phyloP scores from a whole-genome alignment of 1,140 invertebrate genomes.

The Muscidifurax raptorellus region DNA sequence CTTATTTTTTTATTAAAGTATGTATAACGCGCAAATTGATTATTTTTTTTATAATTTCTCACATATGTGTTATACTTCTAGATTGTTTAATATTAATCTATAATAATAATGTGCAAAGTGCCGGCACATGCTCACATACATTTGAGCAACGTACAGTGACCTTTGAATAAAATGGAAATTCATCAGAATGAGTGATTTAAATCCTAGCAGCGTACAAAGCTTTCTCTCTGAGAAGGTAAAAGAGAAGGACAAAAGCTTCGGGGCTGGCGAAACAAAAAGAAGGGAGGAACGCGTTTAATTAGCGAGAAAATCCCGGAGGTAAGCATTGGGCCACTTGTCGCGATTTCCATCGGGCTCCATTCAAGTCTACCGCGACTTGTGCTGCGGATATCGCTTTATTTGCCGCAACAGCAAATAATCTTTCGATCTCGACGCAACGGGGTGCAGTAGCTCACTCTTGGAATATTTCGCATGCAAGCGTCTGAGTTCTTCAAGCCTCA shows the following conservation, averaged over 20 bases:
- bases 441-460: not conserved
- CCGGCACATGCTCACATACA: too few relatives aligned
- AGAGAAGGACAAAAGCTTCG: not conserved
- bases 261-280: not conserved
- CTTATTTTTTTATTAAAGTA: too few relatives aligned
- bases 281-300: conserved; percentile 21
- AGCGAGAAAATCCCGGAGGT: conserved; percentile 22
- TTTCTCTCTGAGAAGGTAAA: not conserved
- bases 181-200: not conserved
- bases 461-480: not conserved
- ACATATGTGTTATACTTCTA: too few relatives aligned
- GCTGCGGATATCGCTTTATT: conserved; percentile 16
- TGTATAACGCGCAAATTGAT: too few relatives aligned
- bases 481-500: not conserved
- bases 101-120: too few relatives aligned
- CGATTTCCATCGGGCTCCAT: conserved; percentile 17
- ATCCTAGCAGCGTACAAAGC: not conserved
- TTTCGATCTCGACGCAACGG: not conserved
- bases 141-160: too few relatives aligned
- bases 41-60: too few relatives aligned
- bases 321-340: conserved; percentile 21
- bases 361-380: not conserved
- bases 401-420: conserved; percentile 17
- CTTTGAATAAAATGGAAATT: not conserved
- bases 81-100: too few relatives aligned